Conservation (phyloP, 1,140 invertebrate species). For the Orchestia grillus region DNA sequence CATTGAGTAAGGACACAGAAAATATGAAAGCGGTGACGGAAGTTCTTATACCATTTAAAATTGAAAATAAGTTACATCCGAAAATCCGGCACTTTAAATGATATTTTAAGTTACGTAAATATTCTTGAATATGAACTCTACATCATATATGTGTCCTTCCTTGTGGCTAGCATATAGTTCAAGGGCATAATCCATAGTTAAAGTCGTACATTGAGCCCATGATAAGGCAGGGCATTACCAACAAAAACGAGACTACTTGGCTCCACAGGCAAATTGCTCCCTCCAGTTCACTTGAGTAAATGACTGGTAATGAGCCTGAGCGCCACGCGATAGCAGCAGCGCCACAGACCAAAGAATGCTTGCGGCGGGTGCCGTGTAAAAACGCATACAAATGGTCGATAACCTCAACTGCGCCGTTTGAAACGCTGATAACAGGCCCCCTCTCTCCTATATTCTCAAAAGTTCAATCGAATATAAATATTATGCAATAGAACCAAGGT, state of each 20-base stretch:
- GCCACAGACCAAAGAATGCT: slow-evolving; percentile 24
- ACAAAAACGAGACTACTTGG: slow-evolving; percentile 44
- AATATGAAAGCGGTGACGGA: neutral
- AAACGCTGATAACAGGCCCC: neutral
- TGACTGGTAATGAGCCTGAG: slow-evolving; percentile 42
- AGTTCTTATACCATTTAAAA: neutral
- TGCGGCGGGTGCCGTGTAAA: neutral
- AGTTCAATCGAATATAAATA: neutral
- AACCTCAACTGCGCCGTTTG: neutral
- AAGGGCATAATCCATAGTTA: neutral
- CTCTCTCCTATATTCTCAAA: neutral
- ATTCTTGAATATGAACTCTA: neutral
- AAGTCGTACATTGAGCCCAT: slow-evolving; percentile 23
- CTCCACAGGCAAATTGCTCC: slow-evolving; percentile 44
- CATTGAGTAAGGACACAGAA: neutral
- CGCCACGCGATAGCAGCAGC: slow-evolving; percentile 47
- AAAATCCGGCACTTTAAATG: neutral
- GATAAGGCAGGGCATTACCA: slow-evolving; percentile 50
- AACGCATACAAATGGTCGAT: slow-evolving; percentile 7
- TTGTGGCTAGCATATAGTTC: slow-evolving; percentile 1
- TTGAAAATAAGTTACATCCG: neutral
- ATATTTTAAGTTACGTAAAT: neutral
- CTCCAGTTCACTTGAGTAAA: slow-evolving; percentile 56
- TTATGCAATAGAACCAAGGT: neutral
- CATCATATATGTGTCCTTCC: neutral